Base-by-base conservation (phyloP, 2,113 vertebrate species). In the Coptodon bakossiorum region DNA sequence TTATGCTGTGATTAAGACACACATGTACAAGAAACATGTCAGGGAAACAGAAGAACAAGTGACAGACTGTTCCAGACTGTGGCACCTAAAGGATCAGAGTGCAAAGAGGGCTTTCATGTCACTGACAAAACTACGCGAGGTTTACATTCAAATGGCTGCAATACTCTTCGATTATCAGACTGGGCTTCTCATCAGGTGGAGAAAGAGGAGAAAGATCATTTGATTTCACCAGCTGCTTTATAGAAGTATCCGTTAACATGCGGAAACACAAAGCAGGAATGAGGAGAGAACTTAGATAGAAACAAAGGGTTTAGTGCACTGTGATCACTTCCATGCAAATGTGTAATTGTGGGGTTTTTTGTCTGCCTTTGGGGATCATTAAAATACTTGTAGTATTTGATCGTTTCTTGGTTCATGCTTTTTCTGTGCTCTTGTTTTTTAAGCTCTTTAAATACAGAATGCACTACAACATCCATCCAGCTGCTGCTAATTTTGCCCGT, bases 1-100 rank as follows among this genome's bases (percentile, higher is more conserved):
- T 93, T 92, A 89, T 85, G 61, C 48, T n/a, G 22, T 86, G 93
- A 94, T 93, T 93, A 90, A 90, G 94, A 89, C 80, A 79, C 81
- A 86, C 36, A 12, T 78, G 61, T 85, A 89, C 57, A 92, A 73
- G 66, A 71, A 80, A 89, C 10, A 88, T 56, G 81, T 90, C 57
- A 76, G 56, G 61, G 43, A 80, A 87, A 78, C 9, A 84, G 59
- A 84, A 53, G 68, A 88, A 86, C 22, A 89, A 48, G 59, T 86
- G 61, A 92, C 94, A 68, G 63, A 68, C 63, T 22, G 63, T 95
- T 91, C 95, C 78, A 87, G 91, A 57, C 88, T 59, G 43, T 36
- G 50, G 81, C 80, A 81, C 61, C 57, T 24, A 27, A 24, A 36
- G 88, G 90, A 93, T 91, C 90, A 93, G 85, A 92, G 38, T 91